These are phyloP conservation scores for Stomatorhinus ivindoensis DNA, from an alignment of 2,113 vertebrate genomes.

Conservation along the genomic window DNA sequence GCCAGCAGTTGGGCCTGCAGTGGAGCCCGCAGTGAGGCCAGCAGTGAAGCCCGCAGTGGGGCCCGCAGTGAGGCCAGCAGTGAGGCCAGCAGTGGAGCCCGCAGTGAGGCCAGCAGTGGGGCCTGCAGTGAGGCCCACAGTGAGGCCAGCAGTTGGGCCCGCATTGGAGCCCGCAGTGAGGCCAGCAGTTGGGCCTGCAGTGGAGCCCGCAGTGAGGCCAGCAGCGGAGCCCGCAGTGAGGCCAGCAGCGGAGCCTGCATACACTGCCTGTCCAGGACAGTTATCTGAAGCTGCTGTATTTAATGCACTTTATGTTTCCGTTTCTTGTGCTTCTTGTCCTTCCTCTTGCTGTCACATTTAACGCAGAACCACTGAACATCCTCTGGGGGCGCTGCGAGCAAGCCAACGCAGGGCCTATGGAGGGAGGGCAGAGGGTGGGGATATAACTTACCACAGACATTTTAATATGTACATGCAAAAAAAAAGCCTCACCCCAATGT, in stretches of 20 bases:
- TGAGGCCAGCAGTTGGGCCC: too few species aligned
- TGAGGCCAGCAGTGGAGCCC: not conserved
- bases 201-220: too few species aligned
- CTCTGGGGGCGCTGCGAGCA: constrained; percentile 72
- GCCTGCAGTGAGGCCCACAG: too few species aligned
- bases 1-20: too few species aligned
- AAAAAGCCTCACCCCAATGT: constrained; percentile 16
- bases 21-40: not conserved
- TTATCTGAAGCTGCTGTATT: constrained; percentile 31
- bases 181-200: not conserved
- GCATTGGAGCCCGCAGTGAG: not conserved
- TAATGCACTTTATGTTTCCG: constrained; percentile 84
- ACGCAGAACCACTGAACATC: constrained; percentile 86
- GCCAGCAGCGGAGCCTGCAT: not conserved
- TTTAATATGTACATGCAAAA: not conserved
- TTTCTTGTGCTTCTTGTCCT: constrained; percentile 95
- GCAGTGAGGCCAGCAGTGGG: not conserved
- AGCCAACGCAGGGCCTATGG: constrained; percentile 80
- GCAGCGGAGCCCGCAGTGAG: not conserved
- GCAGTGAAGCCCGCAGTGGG: not conserved
- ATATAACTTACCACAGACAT: not conserved
- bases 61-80: not conserved
- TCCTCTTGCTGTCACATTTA: constrained; percentile 83
- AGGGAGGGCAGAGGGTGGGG: constrained; percentile 5
- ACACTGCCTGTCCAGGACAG: not conserved